These are phyloP conservation scores for Phymastichus coffea DNA, from an alignment of 1,140 invertebrate species.

Conservation along the genomic window DNA sequence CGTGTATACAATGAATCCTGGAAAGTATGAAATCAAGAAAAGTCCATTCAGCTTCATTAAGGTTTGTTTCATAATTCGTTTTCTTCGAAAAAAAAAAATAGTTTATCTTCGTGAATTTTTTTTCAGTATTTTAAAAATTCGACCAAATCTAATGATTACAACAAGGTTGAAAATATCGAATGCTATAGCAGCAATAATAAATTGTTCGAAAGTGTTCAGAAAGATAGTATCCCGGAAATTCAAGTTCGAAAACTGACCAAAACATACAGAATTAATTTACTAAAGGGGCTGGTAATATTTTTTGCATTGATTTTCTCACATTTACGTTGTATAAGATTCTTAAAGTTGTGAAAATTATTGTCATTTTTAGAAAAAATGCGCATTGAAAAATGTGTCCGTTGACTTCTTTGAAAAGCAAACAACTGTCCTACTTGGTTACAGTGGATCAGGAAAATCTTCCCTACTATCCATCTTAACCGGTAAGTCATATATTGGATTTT, in stretches of 20 bases:
- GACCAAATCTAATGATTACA: neutral
- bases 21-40: conserved; percentile 55
- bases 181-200: conserved; percentile 33
- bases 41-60: conserved; percentile 59
- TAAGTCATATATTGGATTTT: too few relatives aligned
- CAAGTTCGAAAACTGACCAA: conserved; percentile 49
- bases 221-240: conserved; percentile 42
- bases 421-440: conserved; percentile 74
- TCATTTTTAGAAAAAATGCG: conserved; percentile 33
- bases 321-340: too few relatives aligned
- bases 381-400: conserved; percentile 54
- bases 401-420: conserved; percentile 67
- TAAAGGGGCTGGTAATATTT: too few relatives aligned
- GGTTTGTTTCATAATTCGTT: conserved; percentile 35
- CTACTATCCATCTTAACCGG: conserved; percentile 70
- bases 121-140: conserved; percentile 7
- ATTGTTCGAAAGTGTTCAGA: conserved; percentile 43
- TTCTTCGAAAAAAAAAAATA: too few relatives aligned
- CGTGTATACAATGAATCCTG: conserved; percentile 57
- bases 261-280: conserved; percentile 41
- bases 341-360: too few relatives aligned
- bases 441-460: conserved; percentile 81
- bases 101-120: too few relatives aligned
- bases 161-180: conserved; percentile 12
- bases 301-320: too few relatives aligned